Evolutionary conservation across 1,140 invertebrate species (phyloP), one percentile per base, ranked within the genome.

Genomic region (Eriosoma lanigerum): DNA sequence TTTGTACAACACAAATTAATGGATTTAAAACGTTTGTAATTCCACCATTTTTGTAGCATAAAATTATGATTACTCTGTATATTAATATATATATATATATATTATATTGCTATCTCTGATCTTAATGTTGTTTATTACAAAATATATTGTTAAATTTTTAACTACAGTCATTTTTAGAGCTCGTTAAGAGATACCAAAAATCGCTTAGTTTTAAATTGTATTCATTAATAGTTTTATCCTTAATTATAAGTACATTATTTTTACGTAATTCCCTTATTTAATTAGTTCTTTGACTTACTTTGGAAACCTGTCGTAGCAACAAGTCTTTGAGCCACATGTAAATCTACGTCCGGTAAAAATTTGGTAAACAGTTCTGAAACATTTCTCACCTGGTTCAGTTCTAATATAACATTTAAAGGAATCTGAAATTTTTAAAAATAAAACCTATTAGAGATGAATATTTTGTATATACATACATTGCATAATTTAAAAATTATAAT

Each of bases 341-440:
- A 26, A 46, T 78, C 17, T 5, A 48, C 58, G n/a, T 78, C 56
- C 15, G 75, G 44, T 38, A 78, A 26, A 26, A 62, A 62, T 58
- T 78, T 78, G 0, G 12, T 44, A 13, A 78, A 78, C 38, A 78
- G 17, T 13, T 78, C 56, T 46, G 75, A 46, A 62, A 78, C 56
- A 48, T 78, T 78, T 46, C 9, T 38, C 17, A 78, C 56, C 21
- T 78, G 32, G 24, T 78, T 78, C 56, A 78, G 44, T 58, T 78
- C 56, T 38, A 38, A 44, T 60, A 78, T 62, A 13, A 78, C 38
- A 48, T 46, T 62, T 38, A 78, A 60, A 29, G 75, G 56, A n/a
- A 78, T 62, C 75, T 78, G 12, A 32, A 64, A 32, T 38, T n/a
- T 17, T 29, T 60, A 38, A 38, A 38, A 38, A 38, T 38, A 38